phyloP scores from a whole-genome alignment of 92 coral and sea anemone genomes.

The Porites rus region DNA sequence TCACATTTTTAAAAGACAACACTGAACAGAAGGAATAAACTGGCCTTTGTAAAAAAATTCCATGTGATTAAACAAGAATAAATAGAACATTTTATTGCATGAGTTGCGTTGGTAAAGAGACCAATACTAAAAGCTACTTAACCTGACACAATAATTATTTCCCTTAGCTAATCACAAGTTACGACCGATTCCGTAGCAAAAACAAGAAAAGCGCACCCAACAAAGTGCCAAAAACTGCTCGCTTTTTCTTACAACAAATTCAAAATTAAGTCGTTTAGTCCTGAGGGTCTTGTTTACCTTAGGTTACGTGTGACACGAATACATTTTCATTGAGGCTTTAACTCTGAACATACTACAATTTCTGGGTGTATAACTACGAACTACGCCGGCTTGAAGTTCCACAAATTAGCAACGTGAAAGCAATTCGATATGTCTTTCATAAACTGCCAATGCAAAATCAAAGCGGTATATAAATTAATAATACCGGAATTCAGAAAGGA shows the following conservation, averaged over 20 bases:
- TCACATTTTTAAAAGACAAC: neutral
- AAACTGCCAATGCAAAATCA: slow-evolving; percentile 50
- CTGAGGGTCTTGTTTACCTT: slow-evolving; percentile 22
- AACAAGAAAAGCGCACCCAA: neutral
- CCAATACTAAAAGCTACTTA: slow-evolving; percentile 28
- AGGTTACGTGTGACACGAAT: slow-evolving; percentile 2
- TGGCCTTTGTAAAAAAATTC: slow-evolving; percentile 27
- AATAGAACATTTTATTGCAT: slow-evolving; percentile 8
- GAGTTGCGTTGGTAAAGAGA: neutral
- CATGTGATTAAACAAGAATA: slow-evolving; percentile 46
- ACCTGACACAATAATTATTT: neutral
- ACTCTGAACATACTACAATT: neutral
- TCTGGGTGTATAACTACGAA: too few species aligned
- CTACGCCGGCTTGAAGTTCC: neutral
- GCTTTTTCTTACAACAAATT: neutral
- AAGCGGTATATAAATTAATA: slow-evolving; percentile 74
- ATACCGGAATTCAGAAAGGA: slow-evolving; percentile 43
- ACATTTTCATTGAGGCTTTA: neutral
- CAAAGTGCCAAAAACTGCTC: slow-evolving; percentile 17
- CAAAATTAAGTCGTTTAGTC: slow-evolving; percentile 7
- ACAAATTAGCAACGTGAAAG: slow-evolving; percentile 32
- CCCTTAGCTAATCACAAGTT: neutral
- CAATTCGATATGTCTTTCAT: slow-evolving; percentile 30
- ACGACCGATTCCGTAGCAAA: neutral
- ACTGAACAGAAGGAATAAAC: slow-evolving; percentile 13